Base-by-base conservation (phyloP, 1,140 invertebrate species). In the Liolophura sinensis region DNA sequence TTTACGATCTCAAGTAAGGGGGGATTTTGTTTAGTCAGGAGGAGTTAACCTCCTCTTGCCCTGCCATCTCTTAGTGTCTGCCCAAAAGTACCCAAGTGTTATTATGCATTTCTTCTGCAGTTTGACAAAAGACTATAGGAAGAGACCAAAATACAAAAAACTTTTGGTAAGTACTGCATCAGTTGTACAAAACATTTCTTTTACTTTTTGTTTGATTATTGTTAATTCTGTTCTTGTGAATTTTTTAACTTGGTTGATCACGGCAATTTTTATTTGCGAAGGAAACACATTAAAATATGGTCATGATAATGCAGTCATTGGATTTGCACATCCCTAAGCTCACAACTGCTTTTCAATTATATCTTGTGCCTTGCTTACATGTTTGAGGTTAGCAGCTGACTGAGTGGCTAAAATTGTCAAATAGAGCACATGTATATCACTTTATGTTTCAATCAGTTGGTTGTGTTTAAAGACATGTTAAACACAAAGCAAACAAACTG, bases 121-220 rank as follows among this genome's bases (percentile, higher is more conserved):
- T 86, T 88, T 99, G 77, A 93, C 94, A 81, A 99, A 99, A 86
- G 91, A 97, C 78, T 96, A 92, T 79, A 90, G 88, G 68, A 87
- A 90, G 74, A 89, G 97, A 77, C 96, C 94, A 52, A 99, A 99
- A 84, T 99, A 99, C 80, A 92, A 91, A 76, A 92, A 95, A 78
- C 85, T 99, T 65, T 85, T 99, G 68, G 79, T 81, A 88, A 91
- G 76, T 73, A 46, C 1, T 49, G 54, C 11, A 46, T 50, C 20
- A 51, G 27, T 62, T 56, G n/a, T 49, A 3, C 24, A 16, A 9
- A 31, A 16, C 7, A 25, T 16, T 55, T 40, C 20, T 55, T n/a
- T 6, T 46, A 27, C 12, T 59, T 52, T 54, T 48, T 27, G 12
- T 16, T 55, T 15, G 57, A 52, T 31, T 56, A 14, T 57, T 47